Conservation (phyloP, 2,797 vertebrate species). For the Hippocampus kuda region DNA sequence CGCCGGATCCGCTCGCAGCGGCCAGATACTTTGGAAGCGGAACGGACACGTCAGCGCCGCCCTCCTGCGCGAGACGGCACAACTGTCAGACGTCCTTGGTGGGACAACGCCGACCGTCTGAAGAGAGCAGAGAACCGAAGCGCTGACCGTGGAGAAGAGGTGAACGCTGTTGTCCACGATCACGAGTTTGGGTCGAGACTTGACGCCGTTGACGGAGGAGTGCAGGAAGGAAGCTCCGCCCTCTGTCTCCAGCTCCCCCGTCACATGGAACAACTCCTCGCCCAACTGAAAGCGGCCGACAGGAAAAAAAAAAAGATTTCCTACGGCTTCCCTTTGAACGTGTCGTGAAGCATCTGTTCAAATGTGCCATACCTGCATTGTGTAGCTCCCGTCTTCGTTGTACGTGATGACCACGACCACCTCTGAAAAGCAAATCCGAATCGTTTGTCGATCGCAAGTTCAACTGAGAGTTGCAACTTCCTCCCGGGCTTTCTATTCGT, state of each 20-base stretch:
- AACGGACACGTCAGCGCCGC: conserved; percentile 69
- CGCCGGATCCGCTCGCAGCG: conserved; percentile 61
- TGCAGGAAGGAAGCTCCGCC: conserved; percentile 68
- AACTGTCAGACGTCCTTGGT: neutral
- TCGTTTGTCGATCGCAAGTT: neutral
- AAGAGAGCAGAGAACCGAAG: too few relatives aligned
- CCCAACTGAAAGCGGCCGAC: conserved; percentile 59
- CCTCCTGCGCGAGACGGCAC: conserved; percentile 64
- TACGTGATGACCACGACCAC: conserved; percentile 74
- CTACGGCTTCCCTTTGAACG: neutral
- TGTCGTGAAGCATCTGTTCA: neutral
- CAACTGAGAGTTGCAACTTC: too few relatives aligned
- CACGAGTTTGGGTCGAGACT: conserved; percentile 78
- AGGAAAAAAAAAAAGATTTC: neutral
- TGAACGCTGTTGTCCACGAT: conserved; percentile 78
- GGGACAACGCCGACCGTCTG: neutral
- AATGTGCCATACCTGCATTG: conserved; percentile 76
- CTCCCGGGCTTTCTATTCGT: too few relatives aligned
- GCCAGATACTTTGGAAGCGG: conserved; percentile 83
- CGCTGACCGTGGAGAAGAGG: conserved; percentile 80
- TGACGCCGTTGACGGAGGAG: conserved; percentile 75
- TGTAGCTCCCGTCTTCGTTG: conserved; percentile 79
- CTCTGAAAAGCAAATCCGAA: conserved; percentile 52
- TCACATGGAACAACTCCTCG: conserved; percentile 68
- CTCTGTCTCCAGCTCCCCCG: conserved; percentile 72